phyloP scores from a whole-genome alignment of 2,888 invertebrate species.

The Macrophya alboannulata region DNA sequence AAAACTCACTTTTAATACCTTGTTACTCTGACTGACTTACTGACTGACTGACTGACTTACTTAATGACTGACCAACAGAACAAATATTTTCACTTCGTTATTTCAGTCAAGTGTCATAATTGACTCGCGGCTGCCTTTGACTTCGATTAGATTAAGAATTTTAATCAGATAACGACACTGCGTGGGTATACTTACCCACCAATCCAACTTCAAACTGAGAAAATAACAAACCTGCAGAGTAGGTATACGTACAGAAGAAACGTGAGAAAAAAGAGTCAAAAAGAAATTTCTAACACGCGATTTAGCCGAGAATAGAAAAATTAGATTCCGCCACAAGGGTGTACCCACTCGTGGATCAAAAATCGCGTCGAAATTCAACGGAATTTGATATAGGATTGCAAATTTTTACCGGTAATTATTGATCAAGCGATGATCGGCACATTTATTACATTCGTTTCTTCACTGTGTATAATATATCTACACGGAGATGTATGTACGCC shows the following conservation, averaged over 20 bases:
- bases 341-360: not conserved
- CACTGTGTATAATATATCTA: not conserved
- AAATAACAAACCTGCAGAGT: not conserved
- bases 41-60: not conserved
- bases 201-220: not conserved
- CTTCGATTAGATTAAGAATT: constrained; percentile 23
- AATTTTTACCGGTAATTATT: not conserved
- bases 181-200: not conserved
- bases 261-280: no score
- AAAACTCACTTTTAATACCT: not conserved
- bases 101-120: not conserved
- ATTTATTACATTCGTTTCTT: not conserved
- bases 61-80: not conserved
- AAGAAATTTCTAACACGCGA: constrained; percentile 22
- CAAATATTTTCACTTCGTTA: not conserved
- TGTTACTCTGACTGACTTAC: not conserved
- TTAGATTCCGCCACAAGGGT: not conserved
- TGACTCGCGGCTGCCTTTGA: constrained; percentile 26
- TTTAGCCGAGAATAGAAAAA: not conserved
- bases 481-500: not conserved
- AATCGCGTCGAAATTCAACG: not conserved
- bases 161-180: not conserved
- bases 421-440: not conserved
- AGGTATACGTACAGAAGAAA: not conserved
- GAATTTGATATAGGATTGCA: not conserved